Evolutionary conservation across 2,888 invertebrate species (phyloP).

Genomic region (Tineola bisselliella): DNA sequence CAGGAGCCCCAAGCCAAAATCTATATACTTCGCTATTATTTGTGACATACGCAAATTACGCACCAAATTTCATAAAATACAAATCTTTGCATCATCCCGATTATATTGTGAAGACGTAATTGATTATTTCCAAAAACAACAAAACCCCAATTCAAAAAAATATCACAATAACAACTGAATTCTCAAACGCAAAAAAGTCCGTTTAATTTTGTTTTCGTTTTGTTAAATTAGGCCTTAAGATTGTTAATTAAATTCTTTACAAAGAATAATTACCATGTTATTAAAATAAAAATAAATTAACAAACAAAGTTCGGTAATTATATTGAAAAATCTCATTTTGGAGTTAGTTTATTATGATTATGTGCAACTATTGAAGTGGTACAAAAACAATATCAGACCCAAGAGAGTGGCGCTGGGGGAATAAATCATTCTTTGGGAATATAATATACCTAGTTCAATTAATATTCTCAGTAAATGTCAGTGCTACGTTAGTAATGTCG

Average conservation of each 20-base stretch:
- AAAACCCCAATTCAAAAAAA: too few species aligned
- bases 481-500: too few species aligned
- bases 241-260: too few species aligned
- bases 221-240: too few species aligned
- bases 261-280: too few species aligned
- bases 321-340: neutral
- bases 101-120: too few species aligned
- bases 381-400: neutral
- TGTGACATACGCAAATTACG: neutral
- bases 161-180: too few species aligned
- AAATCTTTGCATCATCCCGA: too few species aligned
- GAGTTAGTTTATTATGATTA: neutral
- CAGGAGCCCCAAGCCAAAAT: constrained; percentile 17
- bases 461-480: neutral
- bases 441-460: neutral
- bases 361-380: neutral
- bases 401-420: neutral
- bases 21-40: constrained; percentile 9
- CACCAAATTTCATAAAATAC: neutral
- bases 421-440: neutral
- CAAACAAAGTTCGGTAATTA: neutral
- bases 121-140: too few species aligned
- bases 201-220: too few species aligned
- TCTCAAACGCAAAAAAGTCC: too few species aligned
- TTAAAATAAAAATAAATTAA: neutral